A percentile compares a stretch with the other conserved stretches of the same genome.
Conservation (phyloP, 2,797 vertebrate genomes). For the Betta splendens region DNA sequence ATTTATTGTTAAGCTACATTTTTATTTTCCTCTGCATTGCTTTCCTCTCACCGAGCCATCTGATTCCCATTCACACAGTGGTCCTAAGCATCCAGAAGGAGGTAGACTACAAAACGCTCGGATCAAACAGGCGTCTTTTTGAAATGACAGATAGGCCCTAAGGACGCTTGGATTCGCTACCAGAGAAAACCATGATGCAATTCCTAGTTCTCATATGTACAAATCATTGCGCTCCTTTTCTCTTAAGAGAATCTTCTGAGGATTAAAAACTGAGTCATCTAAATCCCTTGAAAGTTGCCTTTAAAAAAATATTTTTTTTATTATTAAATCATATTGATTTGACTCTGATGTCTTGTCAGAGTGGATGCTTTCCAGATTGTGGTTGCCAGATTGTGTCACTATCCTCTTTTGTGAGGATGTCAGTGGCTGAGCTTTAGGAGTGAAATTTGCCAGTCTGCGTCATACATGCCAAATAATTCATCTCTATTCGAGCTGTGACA, state of each 20-base stretch:
- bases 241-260: slow-evolving; percentile 30
- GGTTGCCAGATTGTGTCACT: slow-evolving; percentile 65
- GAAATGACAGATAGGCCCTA: slow-evolving; percentile 36
- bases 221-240: slow-evolving; percentile 16
- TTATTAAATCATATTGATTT: slow-evolving; percentile 49
- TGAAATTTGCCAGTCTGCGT: slow-evolving; percentile 60
- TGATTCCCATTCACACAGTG: slow-evolving; percentile 51
- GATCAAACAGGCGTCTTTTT: slow-evolving; percentile 45
- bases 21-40: slow-evolving; percentile 45
- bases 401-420: slow-evolving; percentile 59
- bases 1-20: slow-evolving; percentile 38
- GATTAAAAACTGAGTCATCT: slow-evolving; percentile 59
- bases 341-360: slow-evolving; percentile 56
- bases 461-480: slow-evolving; percentile 61
- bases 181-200: slow-evolving; percentile 47
- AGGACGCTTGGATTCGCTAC: slow-evolving; percentile 42
- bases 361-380: slow-evolving; percentile 53
- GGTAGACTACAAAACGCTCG: slow-evolving; percentile 30
- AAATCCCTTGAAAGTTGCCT: slow-evolving; percentile 43
- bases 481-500: slow-evolving; percentile 50
- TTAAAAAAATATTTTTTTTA: slow-evolving; percentile 23
- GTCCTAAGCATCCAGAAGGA: slow-evolving; percentile 26
- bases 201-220: slow-evolving; percentile 21
- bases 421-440: slow-evolving; percentile 54
- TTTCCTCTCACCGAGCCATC: slow-evolving; percentile 48